phyloP scores from a whole-genome alignment of 2,113 vertebrate species.

The Carassius carassius region DNA sequence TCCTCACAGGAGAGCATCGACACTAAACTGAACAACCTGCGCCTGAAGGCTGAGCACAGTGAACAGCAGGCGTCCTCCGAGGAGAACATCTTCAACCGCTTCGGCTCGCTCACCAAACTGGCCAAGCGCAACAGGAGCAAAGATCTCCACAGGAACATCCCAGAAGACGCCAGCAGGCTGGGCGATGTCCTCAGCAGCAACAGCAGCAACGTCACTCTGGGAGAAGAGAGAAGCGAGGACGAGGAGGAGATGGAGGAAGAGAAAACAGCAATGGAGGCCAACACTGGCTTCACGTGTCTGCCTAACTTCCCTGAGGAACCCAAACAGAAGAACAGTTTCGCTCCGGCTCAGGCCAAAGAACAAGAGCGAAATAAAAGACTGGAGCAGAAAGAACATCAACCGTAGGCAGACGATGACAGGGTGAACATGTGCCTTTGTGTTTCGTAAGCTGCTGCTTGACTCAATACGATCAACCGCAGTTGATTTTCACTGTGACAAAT shows the following conservation, averaged over 20 bases:
- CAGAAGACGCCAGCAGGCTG: constrained; percentile 84
- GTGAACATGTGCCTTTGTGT: constrained; percentile 77
- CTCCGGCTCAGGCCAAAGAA: constrained; percentile 83
- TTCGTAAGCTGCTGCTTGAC: constrained; percentile 58
- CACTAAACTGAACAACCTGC: constrained; percentile 91
- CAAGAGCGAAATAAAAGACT: constrained; percentile 75
- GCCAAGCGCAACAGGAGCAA: constrained; percentile 88
- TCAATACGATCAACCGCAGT: neutral
- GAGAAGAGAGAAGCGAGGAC: constrained; percentile 62
- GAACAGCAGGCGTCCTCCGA: constrained; percentile 82
- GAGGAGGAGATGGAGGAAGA: constrained; percentile 68
- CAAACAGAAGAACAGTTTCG: constrained; percentile 78
- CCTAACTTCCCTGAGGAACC: constrained; percentile 78
- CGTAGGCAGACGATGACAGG: constrained; percentile 43
- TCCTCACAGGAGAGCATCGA: constrained; percentile 97
- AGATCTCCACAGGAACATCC: constrained; percentile 85
- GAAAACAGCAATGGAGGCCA: constrained; percentile 77
- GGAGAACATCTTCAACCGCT: constrained; percentile 94
- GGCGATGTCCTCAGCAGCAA: constrained; percentile 82
- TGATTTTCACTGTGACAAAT: constrained; percentile 65
- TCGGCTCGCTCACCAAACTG: constrained; percentile 85
- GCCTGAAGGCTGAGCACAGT: constrained; percentile 80
- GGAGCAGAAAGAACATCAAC: constrained; percentile 76
- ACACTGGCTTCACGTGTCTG: constrained; percentile 82
- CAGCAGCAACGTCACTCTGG: constrained; percentile 69